Percentiles rank a stretch among this genome's conserved stretches.
Evolutionary conservation across 2,113 vertebrate genomes (phyloP).

Genomic region (Thamnophis sirtalis): DNA sequence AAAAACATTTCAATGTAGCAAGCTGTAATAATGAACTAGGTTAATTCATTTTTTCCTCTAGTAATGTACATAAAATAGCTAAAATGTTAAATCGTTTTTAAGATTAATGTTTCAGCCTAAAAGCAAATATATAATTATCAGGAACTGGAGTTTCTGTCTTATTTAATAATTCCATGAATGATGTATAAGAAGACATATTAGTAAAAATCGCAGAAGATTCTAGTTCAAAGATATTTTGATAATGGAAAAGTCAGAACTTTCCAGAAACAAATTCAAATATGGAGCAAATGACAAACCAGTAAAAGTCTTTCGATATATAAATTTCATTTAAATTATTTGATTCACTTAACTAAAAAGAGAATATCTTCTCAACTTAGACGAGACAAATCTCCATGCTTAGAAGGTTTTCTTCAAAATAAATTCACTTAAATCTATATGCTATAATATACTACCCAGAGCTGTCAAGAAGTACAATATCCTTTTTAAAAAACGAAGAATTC

Average conservation of each 20-base stretch:
- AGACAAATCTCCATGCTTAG: background rate
- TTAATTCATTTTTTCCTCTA: slow-evolving; percentile 17
- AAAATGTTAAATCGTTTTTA: slow-evolving; percentile 23
- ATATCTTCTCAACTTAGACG: background rate
- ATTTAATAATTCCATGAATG: slow-evolving; percentile 6
- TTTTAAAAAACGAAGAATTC: background rate
- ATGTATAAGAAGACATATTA: slow-evolving; percentile 3
- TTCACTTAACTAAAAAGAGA: background rate
- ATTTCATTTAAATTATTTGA: slow-evolving; percentile 19
- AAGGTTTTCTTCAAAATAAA: background rate
- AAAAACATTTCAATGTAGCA: background rate
- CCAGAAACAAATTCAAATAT: slow-evolving; percentile 14
- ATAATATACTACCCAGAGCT: background rate
- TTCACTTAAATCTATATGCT: background rate
- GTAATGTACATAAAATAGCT: slow-evolving; percentile 24
- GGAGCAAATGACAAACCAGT: background rate
- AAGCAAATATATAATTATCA: background rate
- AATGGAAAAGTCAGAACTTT: background rate
- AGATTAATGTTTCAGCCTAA: slow-evolving; percentile 12
- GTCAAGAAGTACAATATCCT: background rate
- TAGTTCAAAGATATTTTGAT: background rate
- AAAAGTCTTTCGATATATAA: background rate
- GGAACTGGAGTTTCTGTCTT: slow-evolving; percentile 1
- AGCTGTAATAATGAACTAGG: slow-evolving; percentile 25
- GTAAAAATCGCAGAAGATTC: background rate